Evolutionary conservation across 1,140 invertebrate species (phyloP), one percentile per base, ranked within the genome.

Genomic region (Orius insidiosus): DNA sequence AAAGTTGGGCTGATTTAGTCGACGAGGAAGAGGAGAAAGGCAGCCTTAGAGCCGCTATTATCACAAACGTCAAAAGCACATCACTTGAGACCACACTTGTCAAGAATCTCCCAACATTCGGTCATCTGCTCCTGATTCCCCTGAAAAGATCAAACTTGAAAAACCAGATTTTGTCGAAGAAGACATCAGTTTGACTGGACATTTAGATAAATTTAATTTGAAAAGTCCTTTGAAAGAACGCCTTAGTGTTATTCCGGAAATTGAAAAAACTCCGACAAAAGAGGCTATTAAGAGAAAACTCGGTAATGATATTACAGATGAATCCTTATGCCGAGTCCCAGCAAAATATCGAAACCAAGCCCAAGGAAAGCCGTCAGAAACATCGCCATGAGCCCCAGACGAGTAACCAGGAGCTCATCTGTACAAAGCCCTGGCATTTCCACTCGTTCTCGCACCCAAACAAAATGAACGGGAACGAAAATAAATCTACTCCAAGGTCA

Each of bases 141-240:
- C 43, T 0, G 33, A 44, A 1, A 51, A 52, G 45, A 48, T 43
- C 14, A 43, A 54, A 41, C 16, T 18, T 8, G 34, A 32, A 1
- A 49, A 51, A 49, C 39, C 36, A 18, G 38, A 46, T 11, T 10
- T 53, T 3, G 18, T 30, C 31, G 53, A 56, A 36, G 53, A 56
- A 3, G 55, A 56, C 8, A 43, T 56, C 7, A 56, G 55, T 50
- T 45, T 56, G 11, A 50, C 55, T 1, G 48, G 53, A 30, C 54
- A 54, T 33, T 36, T 56, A 14, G 52, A 56, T 37, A 43, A 43
- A 31, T 52, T 56, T n/a, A 52, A 54, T 13, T 46, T 56, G 44
- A 47, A 46, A 10, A 54, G 51, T 11, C 55, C 55, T 11, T 4
- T 24, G 24, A 24, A 24, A 24, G 24, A 24, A 24, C 24, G 30